Conservation (phyloP, 2,797 vertebrate genomes). For the Myotis myotis region DNA sequence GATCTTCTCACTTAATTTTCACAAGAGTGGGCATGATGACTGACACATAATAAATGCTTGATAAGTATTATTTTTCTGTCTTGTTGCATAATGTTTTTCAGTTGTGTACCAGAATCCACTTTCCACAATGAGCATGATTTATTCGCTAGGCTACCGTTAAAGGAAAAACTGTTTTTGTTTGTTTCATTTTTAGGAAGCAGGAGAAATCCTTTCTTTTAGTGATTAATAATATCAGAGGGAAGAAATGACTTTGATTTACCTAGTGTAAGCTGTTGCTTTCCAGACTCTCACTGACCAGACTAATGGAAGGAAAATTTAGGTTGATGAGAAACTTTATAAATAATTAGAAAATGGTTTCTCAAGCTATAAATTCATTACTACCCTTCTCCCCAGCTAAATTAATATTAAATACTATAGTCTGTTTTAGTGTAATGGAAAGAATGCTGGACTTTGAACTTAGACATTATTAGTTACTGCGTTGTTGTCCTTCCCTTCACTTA, state of each 20-base stretch:
- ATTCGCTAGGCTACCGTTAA: background rate
- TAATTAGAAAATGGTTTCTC: slow-evolving; percentile 23
- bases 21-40: background rate
- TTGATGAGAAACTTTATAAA: slow-evolving; percentile 10
- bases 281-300: background rate
- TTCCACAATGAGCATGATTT: slow-evolving; percentile 7
- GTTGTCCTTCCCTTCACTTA: background rate
- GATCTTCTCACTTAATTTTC: slow-evolving; percentile 1
- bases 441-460: slow-evolving; percentile 6
- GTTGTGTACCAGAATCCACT: slow-evolving; percentile 19
- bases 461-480: background rate
- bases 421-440: slow-evolving; percentile 19
- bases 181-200: slow-evolving; percentile 29
- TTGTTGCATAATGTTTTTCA: background rate
- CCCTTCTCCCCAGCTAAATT: background rate
- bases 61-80: background rate
- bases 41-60: background rate
- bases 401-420: background rate
- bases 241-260: slow-evolving; percentile 19
- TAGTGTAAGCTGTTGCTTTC: background rate
- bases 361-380: background rate
- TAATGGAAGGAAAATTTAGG: slow-evolving; percentile 5
- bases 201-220: slow-evolving; percentile 1
- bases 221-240: background rate
- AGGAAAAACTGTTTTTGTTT: background rate